phyloP scores from a whole-genome alignment of 2,888 invertebrate genomes.

The Perdita meconis region DNA sequence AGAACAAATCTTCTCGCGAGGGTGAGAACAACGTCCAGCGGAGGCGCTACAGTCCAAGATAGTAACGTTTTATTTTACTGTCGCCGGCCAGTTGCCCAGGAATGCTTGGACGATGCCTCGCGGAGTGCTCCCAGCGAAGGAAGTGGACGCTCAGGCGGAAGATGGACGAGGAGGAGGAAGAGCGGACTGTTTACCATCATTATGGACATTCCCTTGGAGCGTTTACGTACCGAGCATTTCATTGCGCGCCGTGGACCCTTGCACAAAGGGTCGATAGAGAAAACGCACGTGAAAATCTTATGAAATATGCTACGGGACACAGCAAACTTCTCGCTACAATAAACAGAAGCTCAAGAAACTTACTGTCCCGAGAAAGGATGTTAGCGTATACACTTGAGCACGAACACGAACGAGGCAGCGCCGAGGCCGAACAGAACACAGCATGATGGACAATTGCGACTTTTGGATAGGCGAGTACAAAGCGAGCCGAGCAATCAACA shows the following conservation, averaged over 20 bases:
- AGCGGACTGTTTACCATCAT: constrained; percentile 66
- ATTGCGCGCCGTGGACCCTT: constrained; percentile 20
- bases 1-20: constrained; percentile 70
- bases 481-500: no score
- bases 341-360: no score
- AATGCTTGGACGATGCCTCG: constrained; percentile 70
- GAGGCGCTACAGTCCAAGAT: constrained; percentile 79
- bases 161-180: constrained; percentile 51
- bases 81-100: constrained; percentile 76
- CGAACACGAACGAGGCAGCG: no score
- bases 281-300: constrained; percentile 2
- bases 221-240: constrained; percentile 69
- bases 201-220: constrained; percentile 60
- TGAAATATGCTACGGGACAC: not conserved
- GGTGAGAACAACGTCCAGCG: constrained; percentile 52
- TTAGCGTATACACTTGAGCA: no score
- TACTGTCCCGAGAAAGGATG: no score
- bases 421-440: no score
- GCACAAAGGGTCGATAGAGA: constrained; percentile 18
- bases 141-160: constrained; percentile 40
- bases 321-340: no score
- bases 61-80: constrained; percentile 82
- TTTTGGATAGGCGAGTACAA: no score
- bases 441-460: no score
- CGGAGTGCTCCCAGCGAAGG: constrained; percentile 38